Evolutionary conservation across 2,113 vertebrate species (phyloP), one percentile per base, ranked within the genome.

Genomic region (Raphicerus campestris): DNA sequence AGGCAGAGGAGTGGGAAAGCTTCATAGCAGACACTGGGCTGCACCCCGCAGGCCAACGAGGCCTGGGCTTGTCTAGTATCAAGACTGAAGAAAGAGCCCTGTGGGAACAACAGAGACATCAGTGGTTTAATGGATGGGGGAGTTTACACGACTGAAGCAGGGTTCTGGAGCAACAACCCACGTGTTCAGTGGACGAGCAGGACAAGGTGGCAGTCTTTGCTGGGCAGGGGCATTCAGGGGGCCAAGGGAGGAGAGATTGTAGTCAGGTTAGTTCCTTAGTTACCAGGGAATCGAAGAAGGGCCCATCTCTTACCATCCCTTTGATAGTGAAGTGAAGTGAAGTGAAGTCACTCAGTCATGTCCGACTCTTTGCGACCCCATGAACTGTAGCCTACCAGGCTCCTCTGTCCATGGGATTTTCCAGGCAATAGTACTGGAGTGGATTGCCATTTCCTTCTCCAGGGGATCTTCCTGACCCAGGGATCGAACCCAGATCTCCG

Each of bases 181-280:
- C 0, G 28, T 49, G 16, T 3, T 30, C 4, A 3, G 45, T 80
- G 45, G 28, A 32, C 0, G 0, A 30, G 16, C 77, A 32, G 28
- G 28, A 49, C 45, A 32, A 32, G 16, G 28, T 49, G 28, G 5
- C 28, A 49, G 45, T 80, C 45, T 80, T 49, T 6, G 5, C 9
- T 49, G 77, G 77, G 77, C 24, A 22, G 70, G 11, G 70, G 22
- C 70, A 75, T 15, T 75, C 10, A 24, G 70, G 16, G 28, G 77
- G 77, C 26, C 16, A 10, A 5, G 28, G 28, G 28, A 80, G 77
- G 28, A 30, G 45, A 49, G 45, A 49, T 32, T 49, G 16, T 28
- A 78, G 73, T 77, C 73, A 77, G 73, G 14, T 77, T 15, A 8
- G 3, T 28, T 77, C 0, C 4, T 77, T 77, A 9, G 73, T 45